Evolutionary conservation across 2,888 invertebrate genomes (phyloP).

Genomic region (Cephus spinipes): DNA sequence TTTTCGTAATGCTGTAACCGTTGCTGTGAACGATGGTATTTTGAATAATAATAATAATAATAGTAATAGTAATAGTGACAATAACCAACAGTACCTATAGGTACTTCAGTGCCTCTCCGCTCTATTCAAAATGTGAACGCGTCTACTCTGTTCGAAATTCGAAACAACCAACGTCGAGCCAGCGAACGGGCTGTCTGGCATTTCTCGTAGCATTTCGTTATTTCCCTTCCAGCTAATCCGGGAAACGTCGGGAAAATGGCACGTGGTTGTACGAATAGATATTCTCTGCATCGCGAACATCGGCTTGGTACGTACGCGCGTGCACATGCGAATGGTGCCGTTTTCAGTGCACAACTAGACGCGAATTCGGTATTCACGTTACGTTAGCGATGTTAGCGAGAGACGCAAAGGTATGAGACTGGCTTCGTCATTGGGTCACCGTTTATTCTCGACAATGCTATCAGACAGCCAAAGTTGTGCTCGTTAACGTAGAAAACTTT

Average conservation of each 20-base stretch:
- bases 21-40: neutral
- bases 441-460: constrained; percentile 1
- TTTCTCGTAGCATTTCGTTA: neutral
- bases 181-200: neutral
- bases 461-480: neutral
- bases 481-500: neutral
- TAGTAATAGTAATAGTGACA: neutral
- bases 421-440: constrained; percentile 27
- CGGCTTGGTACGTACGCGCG: neutral
- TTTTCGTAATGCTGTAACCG: neutral
- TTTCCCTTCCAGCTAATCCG: neutral
- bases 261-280: neutral
- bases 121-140: neutral
- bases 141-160: neutral
- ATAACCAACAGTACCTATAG: neutral
- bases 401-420: constrained; percentile 31
- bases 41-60: too few species aligned
- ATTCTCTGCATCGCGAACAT: neutral
- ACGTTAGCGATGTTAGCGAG: constrained; percentile 17
- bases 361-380: constrained; percentile 40
- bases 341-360: constrained; percentile 33
- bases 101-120: neutral
- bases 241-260: neutral
- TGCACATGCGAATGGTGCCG: neutral
- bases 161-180: neutral